Base-by-base conservation (phyloP, 2,113 vertebrate species). In the Dasyornis broadbenti region DNA sequence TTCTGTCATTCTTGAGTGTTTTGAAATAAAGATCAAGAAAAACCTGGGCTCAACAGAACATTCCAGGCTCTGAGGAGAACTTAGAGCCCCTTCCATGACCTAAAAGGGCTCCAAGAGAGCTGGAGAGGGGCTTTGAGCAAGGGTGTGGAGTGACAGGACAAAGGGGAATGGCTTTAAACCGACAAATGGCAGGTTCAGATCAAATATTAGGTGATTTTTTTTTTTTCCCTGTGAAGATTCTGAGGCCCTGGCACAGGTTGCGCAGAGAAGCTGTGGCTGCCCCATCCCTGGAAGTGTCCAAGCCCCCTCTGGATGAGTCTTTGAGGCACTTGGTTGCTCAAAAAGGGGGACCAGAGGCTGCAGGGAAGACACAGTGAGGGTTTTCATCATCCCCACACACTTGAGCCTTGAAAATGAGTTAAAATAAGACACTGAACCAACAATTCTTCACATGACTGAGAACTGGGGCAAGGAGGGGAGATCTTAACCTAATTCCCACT, bases 401-500 rank as follows among this genome's bases (percentile, higher is more conserved):
- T 0, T 9, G 30, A 89, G 60, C 30, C 64, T 78, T 75, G 69
- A 91, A 73, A 92, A 91, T n/a, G 52, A 86, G 77, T 49, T 91
- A 53, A 96, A 86, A 68, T 31, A 76, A 91, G 89, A 63, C 68
- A 45, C 47, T 52, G 82, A 94, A 84, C 53, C 33, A n/a, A 19
- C 66, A 73, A 9, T 24, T 79, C 57, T 78, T 68, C 69, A 40
- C 59, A 66, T 53, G 44, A 24, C 57, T 64, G 56, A 47, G 66
- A 89, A 60, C 73, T 53, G 60, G 66, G 61, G 70, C 69, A 57
- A 59, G 79, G 72, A 86, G 69, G 68, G 17, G 44, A 82, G 84
- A 76, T 59, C 78, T 76, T 92, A 84, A 82, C 70, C 70, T 69
- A 85, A 76, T 94, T 90, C 84, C 61, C 81, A 79, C 66, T 61